A percentile compares a stretch with the other conserved stretches of the same genome.
Evolutionary conservation across 2,797 vertebrate species (phyloP).

Genomic region (Gadopsis bispinosus): DNA sequence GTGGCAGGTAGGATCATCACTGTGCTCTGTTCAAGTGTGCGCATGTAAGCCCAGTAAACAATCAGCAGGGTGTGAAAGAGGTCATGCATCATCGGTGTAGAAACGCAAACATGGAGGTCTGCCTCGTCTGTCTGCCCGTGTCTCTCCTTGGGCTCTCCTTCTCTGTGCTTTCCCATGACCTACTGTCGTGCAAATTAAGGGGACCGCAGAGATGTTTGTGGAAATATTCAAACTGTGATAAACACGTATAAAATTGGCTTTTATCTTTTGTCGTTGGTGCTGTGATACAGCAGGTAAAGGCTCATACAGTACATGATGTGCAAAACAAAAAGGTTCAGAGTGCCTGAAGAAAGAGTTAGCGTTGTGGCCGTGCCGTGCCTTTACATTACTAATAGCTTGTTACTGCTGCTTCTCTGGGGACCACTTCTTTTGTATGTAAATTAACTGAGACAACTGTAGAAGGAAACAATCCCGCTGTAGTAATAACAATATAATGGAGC

Average conservation of each 20-base stretch:
- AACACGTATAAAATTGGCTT: conserved; percentile 51
- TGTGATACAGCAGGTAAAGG: conserved; percentile 23
- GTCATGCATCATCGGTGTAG: conserved; percentile 75
- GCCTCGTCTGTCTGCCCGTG: conserved; percentile 29
- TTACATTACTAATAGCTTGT: conserved; percentile 52
- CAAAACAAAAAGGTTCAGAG: conserved; percentile 24
- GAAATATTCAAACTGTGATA: conserved; percentile 50
- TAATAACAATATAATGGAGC: conserved; percentile 45
- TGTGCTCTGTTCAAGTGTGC: conserved; percentile 46
- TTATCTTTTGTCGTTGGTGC: conserved; percentile 33
- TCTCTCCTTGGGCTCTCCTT: conserved; percentile 56
- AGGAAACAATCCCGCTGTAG: conserved; percentile 48
- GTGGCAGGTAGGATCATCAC: conserved; percentile 53
- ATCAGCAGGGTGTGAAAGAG: conserved; percentile 81
- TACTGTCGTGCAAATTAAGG: conserved; percentile 36
- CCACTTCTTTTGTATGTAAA: conserved; percentile 60
- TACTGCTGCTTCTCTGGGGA: conserved; percentile 46
- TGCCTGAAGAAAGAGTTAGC: conserved; percentile 26
- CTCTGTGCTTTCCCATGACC: conserved; percentile 33
- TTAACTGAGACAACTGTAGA: conserved; percentile 57
- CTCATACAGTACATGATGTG: conserved; percentile 19
- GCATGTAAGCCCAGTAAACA: conserved; percentile 72
- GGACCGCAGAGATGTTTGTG: conserved; percentile 7
- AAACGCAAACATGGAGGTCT: conserved; percentile 67
- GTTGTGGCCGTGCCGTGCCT: not conserved